Conservation (phyloP, 2,888 invertebrate genomes). For the Pomacea canaliculata region DNA sequence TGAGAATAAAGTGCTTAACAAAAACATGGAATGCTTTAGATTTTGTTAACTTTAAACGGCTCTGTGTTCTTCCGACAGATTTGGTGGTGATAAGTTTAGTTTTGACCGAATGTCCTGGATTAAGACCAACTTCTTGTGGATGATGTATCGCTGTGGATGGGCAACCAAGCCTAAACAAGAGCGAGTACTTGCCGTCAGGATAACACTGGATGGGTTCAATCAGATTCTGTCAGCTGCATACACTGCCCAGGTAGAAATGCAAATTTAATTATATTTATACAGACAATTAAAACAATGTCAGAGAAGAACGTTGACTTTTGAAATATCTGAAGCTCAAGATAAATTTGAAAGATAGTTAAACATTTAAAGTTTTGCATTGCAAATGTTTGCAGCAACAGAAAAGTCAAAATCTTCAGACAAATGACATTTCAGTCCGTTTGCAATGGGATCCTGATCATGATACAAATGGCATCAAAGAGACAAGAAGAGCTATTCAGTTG, state of each 20-base stretch:
- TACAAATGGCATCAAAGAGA: constrained; percentile 40
- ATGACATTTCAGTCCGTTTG: constrained; percentile 49
- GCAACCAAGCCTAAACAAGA: constrained; percentile 58
- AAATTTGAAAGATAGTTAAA: too few relatives aligned
- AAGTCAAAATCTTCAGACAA: constrained; percentile 28
- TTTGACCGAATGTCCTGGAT: constrained; percentile 62
- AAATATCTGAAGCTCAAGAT: too few relatives aligned
- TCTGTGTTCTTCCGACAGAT: constrained; percentile 36
- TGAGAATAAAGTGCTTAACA: too few relatives aligned
- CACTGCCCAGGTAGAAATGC: constrained; percentile 40
- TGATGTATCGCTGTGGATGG: constrained; percentile 67
- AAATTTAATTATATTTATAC: neutral
- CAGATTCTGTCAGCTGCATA: constrained; percentile 52
- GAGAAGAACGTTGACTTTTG: too few relatives aligned
- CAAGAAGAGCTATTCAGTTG: constrained; percentile 55
- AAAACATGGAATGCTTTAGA: too few relatives aligned
- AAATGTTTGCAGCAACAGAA: constrained; percentile 45
- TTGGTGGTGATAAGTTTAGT: constrained; percentile 56
- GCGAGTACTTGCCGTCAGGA: constrained; percentile 53
- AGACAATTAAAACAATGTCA: neutral
- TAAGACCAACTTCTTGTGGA: constrained; percentile 67
- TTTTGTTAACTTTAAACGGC: too few relatives aligned
- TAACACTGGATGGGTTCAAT: constrained; percentile 53
- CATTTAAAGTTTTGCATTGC: too few relatives aligned
- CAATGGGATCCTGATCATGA: constrained; percentile 65